Evolutionary conservation across 2,888 invertebrate genomes (phyloP).

Genomic region (Drosophila falleni): DNA sequence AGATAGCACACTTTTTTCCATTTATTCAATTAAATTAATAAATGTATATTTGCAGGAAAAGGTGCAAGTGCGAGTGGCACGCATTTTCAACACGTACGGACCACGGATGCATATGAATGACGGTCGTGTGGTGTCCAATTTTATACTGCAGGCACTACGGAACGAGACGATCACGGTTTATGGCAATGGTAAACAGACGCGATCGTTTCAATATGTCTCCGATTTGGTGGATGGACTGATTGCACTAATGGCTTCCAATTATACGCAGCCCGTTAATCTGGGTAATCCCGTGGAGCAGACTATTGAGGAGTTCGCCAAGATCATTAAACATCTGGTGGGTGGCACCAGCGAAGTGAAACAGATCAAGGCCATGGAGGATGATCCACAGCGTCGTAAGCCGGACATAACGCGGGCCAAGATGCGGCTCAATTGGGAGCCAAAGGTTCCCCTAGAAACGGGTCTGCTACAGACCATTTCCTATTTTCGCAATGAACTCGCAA

Average conservation of each 20-base stretch:
- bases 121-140: constrained; percentile 98
- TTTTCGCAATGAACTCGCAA: constrained; percentile 94
- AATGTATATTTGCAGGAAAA: constrained; percentile 88
- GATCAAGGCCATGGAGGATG: constrained; percentile 96
- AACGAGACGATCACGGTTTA: constrained; percentile 97
- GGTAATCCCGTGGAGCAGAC: constrained; percentile 99
- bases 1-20: constrained; percentile 21
- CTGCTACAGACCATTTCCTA: constrained; percentile 96
- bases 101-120: constrained; percentile 99
- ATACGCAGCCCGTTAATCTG: constrained; percentile 96
- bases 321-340: constrained; percentile 94
- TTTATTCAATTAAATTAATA: neutral
- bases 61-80: constrained; percentile 96
- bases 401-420: constrained; percentile 95
- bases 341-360: constrained; percentile 94
- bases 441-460: constrained; percentile 93
- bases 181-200: constrained; percentile 94
- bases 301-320: constrained; percentile 95
- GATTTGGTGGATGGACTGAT: constrained; percentile 98
- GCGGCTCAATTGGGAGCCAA: constrained; percentile 96
- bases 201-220: constrained; percentile 99
- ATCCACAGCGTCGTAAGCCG: constrained; percentile 97
- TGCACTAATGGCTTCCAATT: constrained; percentile 96
- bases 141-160: constrained; percentile 97
- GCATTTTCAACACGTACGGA: constrained; percentile 99